Percentiles rank a stretch among this genome's conserved stretches.
Conservation (phyloP, 2,888 invertebrate species). For the Thereva unica region DNA sequence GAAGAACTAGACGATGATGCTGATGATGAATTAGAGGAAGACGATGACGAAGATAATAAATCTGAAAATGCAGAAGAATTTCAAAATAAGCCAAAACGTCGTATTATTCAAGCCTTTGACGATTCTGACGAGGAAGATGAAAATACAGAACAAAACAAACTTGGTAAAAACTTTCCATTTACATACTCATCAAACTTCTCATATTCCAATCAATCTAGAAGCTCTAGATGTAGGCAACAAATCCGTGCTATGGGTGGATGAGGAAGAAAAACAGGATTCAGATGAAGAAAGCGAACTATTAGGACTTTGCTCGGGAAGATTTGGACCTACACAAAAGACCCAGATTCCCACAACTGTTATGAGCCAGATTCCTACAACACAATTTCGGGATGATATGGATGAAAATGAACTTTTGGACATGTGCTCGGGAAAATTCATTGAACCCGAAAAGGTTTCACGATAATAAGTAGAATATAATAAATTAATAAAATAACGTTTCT, state of each 20-base stretch:
- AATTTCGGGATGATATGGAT: constrained; percentile 42
- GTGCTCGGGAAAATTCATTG: constrained; percentile 65
- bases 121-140: constrained; percentile 54
- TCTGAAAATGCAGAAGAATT: constrained; percentile 48
- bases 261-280: constrained; percentile 19
- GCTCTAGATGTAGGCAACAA: not conserved
- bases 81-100: constrained; percentile 52
- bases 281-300: constrained; percentile 60
- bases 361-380: too few species aligned
- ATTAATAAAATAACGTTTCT: not conserved
- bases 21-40: constrained; percentile 45
- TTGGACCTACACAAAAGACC: constrained; percentile 56
- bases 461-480: too few species aligned
- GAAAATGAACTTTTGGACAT: constrained; percentile 62
- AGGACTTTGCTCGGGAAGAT: constrained; percentile 64
- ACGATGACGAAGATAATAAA: constrained; percentile 54
- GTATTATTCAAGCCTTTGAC: constrained; percentile 52
- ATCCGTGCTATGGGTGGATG: not conserved
- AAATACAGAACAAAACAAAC: constrained; percentile 29
- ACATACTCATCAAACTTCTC: not conserved
- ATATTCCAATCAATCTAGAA: constrained; percentile 1
- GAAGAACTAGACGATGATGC: constrained; percentile 56
- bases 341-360: too few species aligned
- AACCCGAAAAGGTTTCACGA: constrained; percentile 45
- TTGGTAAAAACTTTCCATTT: not conserved